Conservation (phyloP, 2,797 vertebrate species). For the Zenarchopterus dispar region DNA sequence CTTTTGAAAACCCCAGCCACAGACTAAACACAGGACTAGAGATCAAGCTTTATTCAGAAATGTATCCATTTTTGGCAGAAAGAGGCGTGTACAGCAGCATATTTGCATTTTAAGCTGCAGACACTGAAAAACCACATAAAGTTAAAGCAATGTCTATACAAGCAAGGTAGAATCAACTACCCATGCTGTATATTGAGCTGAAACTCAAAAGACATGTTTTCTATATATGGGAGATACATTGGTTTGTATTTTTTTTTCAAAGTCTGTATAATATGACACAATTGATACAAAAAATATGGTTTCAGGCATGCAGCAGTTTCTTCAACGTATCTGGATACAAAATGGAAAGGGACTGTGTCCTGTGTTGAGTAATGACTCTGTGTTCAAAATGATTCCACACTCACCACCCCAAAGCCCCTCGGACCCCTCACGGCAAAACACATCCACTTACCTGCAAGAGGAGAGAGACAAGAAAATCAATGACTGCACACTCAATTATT, state of each 20-base stretch:
- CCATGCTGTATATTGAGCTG: no score
- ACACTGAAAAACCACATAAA: no score
- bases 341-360: slow-evolving; percentile 41
- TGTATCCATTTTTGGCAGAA: no score
- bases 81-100: background rate
- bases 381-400: slow-evolving; percentile 68
- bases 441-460: slow-evolving; percentile 82
- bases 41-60: background rate
- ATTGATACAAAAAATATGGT: slow-evolving; percentile 11
- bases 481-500: slow-evolving; percentile 75
- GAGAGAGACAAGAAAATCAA: slow-evolving; percentile 80
- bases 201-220: no score
- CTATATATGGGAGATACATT: background rate
- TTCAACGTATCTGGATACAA: slow-evolving; percentile 40
- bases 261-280: background rate
- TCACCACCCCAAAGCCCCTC: slow-evolving; percentile 67
- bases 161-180: no score
- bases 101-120: background rate
- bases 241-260: no score
- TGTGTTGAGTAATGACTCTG: slow-evolving; percentile 71
- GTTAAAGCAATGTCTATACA: no score
- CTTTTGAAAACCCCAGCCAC: background rate
- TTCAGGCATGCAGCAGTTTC: slow-evolving; percentile 34
- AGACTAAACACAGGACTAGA: slow-evolving; percentile 2
- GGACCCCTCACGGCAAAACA: slow-evolving; percentile 72